Percentiles rank a stretch among this genome's conserved stretches.
Evolutionary conservation across 2,113 vertebrate genomes (phyloP).

Genomic region (Ovis canadensis): DNA sequence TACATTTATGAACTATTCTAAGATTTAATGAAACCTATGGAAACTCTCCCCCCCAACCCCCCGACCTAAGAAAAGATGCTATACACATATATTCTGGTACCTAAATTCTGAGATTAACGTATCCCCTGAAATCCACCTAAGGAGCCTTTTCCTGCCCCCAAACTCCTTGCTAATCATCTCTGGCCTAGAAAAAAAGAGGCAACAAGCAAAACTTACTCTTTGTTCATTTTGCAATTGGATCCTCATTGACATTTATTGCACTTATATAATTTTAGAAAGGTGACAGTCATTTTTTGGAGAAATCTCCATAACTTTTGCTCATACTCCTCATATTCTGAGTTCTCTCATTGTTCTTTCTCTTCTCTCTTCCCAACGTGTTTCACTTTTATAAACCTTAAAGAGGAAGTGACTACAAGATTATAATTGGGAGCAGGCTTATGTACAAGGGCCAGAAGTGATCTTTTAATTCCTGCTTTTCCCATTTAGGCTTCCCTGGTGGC

Average conservation of each 20-base stretch:
- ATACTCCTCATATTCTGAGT: neutral
- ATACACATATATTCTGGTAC: neutral
- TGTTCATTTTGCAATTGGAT: neutral
- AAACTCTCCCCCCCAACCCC: neutral
- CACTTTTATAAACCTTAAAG: neutral
- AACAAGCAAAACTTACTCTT: neutral
- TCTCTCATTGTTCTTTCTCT: neutral
- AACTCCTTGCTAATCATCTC: neutral
- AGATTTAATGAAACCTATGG: neutral
- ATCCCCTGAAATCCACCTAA: neutral
- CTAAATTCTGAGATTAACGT: neutral
- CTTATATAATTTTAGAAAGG: neutral
- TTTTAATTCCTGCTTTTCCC: neutral
- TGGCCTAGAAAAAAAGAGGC: neutral
- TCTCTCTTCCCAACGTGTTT: neutral
- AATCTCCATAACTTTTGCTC: neutral
- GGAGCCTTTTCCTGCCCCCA: neutral
- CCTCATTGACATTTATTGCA: neutral
- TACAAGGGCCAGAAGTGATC: neutral
- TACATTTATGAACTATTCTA: neutral
- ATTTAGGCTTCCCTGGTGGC: neutral
- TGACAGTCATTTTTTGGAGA: neutral
- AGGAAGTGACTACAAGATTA: neutral
- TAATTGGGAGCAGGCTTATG: neutral
- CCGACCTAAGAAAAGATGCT: neutral